Percentiles rank a stretch among this genome's conserved stretches.
These are phyloP conservation scores for Lasioglossum malachurum DNA, from an alignment of 2,888 invertebrate species.

Conservation along the genomic window DNA sequence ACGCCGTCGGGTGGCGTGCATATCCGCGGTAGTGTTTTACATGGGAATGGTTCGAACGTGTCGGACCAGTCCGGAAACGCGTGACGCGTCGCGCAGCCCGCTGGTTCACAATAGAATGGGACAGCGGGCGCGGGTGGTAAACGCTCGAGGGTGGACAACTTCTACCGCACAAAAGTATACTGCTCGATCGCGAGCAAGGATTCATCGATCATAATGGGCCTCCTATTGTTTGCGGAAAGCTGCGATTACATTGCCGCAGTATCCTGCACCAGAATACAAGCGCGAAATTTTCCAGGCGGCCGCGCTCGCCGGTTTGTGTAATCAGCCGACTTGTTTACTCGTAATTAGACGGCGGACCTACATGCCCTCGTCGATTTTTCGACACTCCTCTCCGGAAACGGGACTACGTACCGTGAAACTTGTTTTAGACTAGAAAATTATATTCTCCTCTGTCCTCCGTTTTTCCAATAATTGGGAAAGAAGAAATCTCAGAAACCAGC, in stretches of 20 bases:
- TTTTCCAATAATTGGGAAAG: background rate
- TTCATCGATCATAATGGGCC: constrained; percentile 13
- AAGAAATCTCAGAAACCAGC: background rate
- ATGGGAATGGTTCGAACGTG: constrained; percentile 50
- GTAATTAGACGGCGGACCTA: background rate
- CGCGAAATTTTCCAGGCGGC: background rate
- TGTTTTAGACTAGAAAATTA: no score
- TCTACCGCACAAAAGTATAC: constrained; percentile 21
- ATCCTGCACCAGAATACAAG: background rate
- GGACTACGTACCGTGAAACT: background rate
- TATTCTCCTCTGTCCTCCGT: no score
- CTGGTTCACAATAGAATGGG: constrained; percentile 31
- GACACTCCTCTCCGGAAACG: background rate
- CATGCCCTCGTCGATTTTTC: background rate
- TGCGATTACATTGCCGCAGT: background rate
- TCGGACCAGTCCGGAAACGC: constrained; percentile 51
- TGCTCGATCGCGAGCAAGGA: constrained; percentile 15
- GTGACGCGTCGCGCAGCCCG: constrained; percentile 51
- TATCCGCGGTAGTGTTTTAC: constrained; percentile 26
- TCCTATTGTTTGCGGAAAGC: constrained; percentile 7
- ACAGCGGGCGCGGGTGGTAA: constrained; percentile 16
- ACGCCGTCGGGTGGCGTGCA: constrained; percentile 11
- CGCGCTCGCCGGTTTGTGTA: background rate
- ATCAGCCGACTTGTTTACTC: constrained; percentile 4
- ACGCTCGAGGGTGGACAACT: constrained; percentile 17